Conservation (phyloP, 2,797 vertebrate genomes). For the Lacerta bilineata region DNA sequence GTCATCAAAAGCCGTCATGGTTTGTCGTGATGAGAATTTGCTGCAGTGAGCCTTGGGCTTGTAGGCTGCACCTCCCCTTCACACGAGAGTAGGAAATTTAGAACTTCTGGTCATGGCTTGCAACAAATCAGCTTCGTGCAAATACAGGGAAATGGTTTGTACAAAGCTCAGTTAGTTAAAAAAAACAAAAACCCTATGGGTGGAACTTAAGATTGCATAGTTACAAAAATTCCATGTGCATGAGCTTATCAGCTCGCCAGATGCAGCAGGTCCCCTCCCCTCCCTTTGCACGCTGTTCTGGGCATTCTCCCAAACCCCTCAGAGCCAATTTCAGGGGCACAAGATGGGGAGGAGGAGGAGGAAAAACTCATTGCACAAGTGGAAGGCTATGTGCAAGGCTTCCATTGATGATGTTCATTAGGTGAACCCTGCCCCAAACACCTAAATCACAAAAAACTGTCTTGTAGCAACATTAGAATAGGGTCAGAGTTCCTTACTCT, state of each 20-base stretch:
- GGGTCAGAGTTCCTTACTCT: background rate
- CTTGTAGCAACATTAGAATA: background rate
- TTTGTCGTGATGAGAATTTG: background rate
- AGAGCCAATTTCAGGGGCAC: no score
- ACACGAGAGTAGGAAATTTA: background rate
- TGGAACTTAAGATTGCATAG: background rate
- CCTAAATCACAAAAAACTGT: background rate
- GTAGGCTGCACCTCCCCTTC: no score
- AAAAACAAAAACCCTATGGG: background rate
- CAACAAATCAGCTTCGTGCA: background rate
- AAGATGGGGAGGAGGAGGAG: no score
- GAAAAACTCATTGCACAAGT: no score
- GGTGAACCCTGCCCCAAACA: no score
- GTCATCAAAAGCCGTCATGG: background rate
- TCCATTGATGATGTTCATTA: no score
- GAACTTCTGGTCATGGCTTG: background rate
- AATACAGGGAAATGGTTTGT: background rate
- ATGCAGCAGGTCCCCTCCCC: no score
- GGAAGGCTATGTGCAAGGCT: no score
- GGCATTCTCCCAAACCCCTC: no score
- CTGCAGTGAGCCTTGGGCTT: background rate
- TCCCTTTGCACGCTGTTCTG: no score
- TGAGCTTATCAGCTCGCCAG: no score
- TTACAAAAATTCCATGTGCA: no score
- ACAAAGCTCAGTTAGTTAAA: background rate